Evolutionary conservation across 2,113 vertebrate species (phyloP).

Genomic region (Apaloderma vittatum): DNA sequence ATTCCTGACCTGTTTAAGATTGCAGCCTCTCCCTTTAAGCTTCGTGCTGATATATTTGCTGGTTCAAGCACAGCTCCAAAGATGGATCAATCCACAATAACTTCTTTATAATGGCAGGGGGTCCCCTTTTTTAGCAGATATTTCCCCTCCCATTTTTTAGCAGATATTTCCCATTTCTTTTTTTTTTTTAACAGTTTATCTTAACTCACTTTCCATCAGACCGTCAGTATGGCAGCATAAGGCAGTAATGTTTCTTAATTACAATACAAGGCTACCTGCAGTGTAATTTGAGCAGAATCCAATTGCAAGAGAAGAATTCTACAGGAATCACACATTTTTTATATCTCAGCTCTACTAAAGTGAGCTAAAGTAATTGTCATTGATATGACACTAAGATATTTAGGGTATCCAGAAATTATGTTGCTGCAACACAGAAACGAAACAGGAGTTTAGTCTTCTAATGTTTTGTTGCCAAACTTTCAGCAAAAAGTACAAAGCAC

Average conservation of each 20-base stretch:
- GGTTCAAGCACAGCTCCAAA: neutral
- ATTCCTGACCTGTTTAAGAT: neutral
- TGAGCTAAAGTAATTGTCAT: neutral
- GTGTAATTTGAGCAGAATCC: neutral
- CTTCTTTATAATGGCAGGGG: neutral
- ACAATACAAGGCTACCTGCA: neutral
- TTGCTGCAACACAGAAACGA: neutral
- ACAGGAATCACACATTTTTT: neutral
- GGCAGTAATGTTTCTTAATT: neutral
- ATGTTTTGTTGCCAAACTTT: neutral
- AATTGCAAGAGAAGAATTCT: neutral
- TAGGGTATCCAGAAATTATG: neutral
- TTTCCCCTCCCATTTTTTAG: neutral
- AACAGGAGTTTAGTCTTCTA: neutral
- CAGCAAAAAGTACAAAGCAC: neutral
- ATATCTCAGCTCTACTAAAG: neutral
- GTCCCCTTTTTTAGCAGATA: neutral
- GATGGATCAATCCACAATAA: neutral
- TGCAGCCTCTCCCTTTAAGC: neutral
- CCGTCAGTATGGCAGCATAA: neutral
- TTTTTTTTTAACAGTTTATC: neutral
- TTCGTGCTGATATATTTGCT: neutral
- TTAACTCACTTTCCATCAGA: neutral
- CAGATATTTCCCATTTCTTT: neutral
- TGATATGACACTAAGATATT: neutral